phyloP scores from a whole-genome alignment of 2,113 vertebrate species.

The Neotragus moschatus region DNA sequence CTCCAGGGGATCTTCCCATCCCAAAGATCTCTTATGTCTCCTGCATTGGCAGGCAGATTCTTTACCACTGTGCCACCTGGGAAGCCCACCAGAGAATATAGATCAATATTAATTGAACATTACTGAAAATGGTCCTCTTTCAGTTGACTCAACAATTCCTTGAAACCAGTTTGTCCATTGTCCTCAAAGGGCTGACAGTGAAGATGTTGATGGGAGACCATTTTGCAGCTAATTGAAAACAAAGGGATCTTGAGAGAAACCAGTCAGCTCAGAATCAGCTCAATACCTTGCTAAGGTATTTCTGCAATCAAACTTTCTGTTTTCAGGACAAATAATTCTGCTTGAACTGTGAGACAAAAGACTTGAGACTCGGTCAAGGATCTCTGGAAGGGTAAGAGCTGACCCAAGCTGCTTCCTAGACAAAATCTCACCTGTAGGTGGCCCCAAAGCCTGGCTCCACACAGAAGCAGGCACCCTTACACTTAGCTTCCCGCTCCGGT shows the following conservation, averaged over 20 bases:
- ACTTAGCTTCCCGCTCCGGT: background rate
- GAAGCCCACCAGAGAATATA: background rate
- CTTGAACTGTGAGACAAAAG: background rate
- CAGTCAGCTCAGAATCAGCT: background rate
- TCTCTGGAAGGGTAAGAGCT: background rate
- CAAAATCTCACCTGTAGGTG: background rate
- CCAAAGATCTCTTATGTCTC: background rate
- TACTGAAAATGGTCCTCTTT: background rate
- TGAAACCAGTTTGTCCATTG: background rate
- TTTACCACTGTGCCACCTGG: background rate
- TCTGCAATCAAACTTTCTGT: background rate
- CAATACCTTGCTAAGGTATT: background rate
- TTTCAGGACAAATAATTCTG: background rate
- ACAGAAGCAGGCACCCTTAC: background rate
- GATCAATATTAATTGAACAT: background rate
- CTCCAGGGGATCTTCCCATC: background rate
- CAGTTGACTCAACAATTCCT: background rate
- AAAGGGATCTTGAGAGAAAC: background rate
- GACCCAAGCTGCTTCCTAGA: background rate
- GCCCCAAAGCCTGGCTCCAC: background rate
- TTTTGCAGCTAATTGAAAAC: background rate
- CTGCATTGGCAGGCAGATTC: background rate
- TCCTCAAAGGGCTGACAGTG: background rate
- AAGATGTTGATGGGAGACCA: background rate
- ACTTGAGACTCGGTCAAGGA: background rate